Conservation (phyloP, 2,113 vertebrate genomes). For the Serilophus lunatus region DNA sequence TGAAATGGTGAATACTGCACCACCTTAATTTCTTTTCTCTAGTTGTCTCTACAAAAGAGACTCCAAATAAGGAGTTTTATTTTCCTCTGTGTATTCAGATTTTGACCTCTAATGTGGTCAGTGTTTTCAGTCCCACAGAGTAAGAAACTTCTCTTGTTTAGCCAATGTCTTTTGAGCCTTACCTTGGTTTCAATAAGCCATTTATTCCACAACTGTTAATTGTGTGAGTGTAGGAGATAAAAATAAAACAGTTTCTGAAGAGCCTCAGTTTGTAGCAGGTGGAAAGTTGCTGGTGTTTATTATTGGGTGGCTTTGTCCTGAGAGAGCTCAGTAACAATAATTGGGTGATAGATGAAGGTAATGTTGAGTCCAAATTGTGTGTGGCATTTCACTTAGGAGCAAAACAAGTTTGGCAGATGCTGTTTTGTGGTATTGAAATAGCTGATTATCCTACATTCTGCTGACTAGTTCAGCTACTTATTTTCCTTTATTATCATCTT, state of each 20-base stretch:
- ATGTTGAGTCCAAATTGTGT: background rate
- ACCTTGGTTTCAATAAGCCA: background rate
- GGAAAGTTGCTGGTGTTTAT: background rate
- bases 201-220: background rate
- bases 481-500: constrained; percentile 3
- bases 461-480: background rate
- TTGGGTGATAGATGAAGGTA: background rate
- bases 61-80: background rate
- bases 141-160: background rate
- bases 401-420: background rate
- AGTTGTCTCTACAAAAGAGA: background rate
- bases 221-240: background rate
- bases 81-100: background rate
- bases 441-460: background rate
- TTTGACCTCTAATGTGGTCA: background rate
- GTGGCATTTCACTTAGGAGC: background rate
- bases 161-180: background rate
- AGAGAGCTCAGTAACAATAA: background rate
- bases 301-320: background rate
- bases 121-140: background rate
- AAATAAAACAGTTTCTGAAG: background rate
- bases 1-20: background rate
- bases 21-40: background rate
- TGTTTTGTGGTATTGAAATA: background rate
- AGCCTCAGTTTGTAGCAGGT: background rate